phyloP scores from a whole-genome alignment of 2,888 invertebrate genomes.

The Scaptomyza reducta region DNA sequence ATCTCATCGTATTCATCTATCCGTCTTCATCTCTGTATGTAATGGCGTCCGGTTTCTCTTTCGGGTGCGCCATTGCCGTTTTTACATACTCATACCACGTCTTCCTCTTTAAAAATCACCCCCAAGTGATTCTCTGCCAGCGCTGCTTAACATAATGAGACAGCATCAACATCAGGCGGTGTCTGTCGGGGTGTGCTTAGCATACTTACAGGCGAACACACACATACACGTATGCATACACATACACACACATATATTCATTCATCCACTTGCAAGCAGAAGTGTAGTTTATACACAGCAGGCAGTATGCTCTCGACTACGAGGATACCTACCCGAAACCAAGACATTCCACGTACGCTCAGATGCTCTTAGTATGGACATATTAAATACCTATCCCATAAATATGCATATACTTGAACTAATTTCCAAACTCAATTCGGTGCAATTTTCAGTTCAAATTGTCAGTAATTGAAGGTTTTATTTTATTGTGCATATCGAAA shows the following conservation, averaged over 20 bases:
- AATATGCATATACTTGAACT: too few species aligned
- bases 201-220: slow-evolving; percentile 8
- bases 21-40: slow-evolving; percentile 14
- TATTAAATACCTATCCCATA: too few species aligned
- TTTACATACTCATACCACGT: slow-evolving; percentile 21
- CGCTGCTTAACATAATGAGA: slow-evolving; percentile 72
- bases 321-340: neutral
- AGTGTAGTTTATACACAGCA: neutral
- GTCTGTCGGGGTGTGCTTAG: slow-evolving; percentile 46
- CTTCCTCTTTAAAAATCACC: slow-evolving; percentile 46
- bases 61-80: slow-evolving; percentile 38
- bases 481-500: too few species aligned
- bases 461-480: too few species aligned
- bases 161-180: slow-evolving; percentile 17
- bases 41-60: slow-evolving; percentile 30
- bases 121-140: slow-evolving; percentile 39
- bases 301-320: neutral
- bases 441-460: too few species aligned
- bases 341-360: neutral
- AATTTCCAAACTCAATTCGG: too few species aligned
- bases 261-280: neutral
- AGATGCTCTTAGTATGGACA: too few species aligned
- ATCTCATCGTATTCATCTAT: neutral
- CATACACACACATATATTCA: slow-evolving; percentile 7
- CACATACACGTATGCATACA: slow-evolving; percentile 11